phyloP scores from a whole-genome alignment of 1,140 invertebrate genomes.

The Agraylea sexmaculata region DNA sequence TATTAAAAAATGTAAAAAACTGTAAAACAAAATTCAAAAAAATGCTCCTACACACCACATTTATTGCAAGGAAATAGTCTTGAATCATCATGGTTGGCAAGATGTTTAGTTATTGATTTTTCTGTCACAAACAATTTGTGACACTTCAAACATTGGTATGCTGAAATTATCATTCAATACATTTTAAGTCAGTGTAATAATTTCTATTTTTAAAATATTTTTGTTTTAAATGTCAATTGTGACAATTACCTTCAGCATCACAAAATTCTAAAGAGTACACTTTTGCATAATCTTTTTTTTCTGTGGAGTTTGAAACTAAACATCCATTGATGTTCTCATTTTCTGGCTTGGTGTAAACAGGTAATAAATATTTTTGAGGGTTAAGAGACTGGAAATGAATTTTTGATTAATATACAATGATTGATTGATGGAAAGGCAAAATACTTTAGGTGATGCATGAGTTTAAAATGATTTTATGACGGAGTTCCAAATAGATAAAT shows the following conservation, averaged over 20 bases:
- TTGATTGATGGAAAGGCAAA: no score
- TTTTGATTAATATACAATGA: no score
- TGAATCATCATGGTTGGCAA: conserved; percentile 14
- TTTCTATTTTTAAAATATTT: conserved; percentile 2
- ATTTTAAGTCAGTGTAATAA: background rate
- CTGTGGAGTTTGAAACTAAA: conserved; percentile 1
- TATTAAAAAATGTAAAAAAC: conserved; percentile 2
- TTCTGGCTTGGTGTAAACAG: background rate
- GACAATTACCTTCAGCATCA: background rate
- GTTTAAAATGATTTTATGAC: no score
- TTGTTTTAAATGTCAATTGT: background rate
- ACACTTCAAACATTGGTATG: conserved; percentile 18
- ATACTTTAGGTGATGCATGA: no score
- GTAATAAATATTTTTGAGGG: no score
- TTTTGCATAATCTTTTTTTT: background rate
- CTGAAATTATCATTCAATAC: conserved; percentile 9
- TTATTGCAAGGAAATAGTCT: conserved; percentile 18
- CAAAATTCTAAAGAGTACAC: no score
- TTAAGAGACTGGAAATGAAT: no score
- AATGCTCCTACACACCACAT: conserved; percentile 14
- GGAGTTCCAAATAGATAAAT: no score
- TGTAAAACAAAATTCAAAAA: conserved; percentile 2
- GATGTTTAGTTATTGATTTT: conserved; percentile 14
- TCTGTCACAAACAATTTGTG: conserved; percentile 15
- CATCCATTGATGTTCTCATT: background rate